phyloP scores from a whole-genome alignment of 35 echinoderm and acorn worm genomes.

The Apostichopus japonicus region DNA sequence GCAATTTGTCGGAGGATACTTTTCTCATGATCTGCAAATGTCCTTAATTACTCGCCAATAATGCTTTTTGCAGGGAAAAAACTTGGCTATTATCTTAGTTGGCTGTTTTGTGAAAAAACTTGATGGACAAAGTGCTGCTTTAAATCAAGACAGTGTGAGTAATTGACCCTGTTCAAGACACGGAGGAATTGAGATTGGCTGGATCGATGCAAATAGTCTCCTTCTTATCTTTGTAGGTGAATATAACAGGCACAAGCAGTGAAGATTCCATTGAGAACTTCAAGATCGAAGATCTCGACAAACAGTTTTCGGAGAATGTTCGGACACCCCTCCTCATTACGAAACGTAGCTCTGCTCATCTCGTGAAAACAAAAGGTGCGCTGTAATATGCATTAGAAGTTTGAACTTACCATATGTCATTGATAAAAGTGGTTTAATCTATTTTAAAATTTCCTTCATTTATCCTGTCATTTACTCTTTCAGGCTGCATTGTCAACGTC shows the following conservation, averaged over 20 bases:
- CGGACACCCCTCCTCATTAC: slow-evolving; percentile 17
- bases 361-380: slow-evolving; percentile 16
- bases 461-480: neutral
- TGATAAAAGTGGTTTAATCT: too few species aligned
- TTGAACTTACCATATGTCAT: too few species aligned
- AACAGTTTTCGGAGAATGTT: slow-evolving; percentile 9
- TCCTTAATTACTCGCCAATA: too few species aligned
- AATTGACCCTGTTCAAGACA: too few species aligned
- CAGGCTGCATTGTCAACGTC: slow-evolving; percentile 14
- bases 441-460: neutral
- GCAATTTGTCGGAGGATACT: too few species aligned
- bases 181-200: neutral
- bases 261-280: slow-evolving; percentile 21
- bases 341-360: neutral
- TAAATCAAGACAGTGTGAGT: too few species aligned
- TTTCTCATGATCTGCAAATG: too few species aligned
- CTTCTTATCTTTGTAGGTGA: neutral
- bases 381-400: neutral
- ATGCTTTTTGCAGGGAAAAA: too few species aligned
- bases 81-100: too few species aligned
- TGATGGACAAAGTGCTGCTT: too few species aligned
- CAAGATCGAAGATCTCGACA: slow-evolving; percentile 13
- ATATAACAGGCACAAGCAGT: neutral
- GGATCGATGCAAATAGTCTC: neutral
- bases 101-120: too few species aligned